phyloP scores from a whole-genome alignment of 2,113 vertebrate genomes.

The Oryzias curvinotus region DNA sequence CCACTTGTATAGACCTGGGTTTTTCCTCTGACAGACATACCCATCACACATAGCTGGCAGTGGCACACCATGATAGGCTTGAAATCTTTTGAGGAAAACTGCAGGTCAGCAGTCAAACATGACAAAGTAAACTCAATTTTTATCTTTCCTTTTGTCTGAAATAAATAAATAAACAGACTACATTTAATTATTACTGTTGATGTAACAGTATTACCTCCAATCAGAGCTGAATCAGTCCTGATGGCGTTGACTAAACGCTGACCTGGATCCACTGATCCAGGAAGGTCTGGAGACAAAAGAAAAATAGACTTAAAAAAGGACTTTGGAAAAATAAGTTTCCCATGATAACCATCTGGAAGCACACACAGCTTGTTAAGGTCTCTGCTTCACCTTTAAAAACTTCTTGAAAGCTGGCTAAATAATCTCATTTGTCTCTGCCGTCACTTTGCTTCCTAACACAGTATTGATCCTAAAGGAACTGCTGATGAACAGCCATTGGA shows the following conservation, averaged over 20 bases:
- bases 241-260: constrained; percentile 87
- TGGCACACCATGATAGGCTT: no score
- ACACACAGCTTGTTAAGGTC: constrained; percentile 30
- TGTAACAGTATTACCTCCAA: constrained; percentile 85
- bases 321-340: not conserved
- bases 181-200: not conserved
- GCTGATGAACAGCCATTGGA: constrained; percentile 35
- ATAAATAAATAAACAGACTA: no score
- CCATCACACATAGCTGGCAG: no score
- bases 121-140: no score
- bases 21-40: no score
- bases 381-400: constrained; percentile 18
- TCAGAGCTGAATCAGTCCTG: constrained; percentile 88
- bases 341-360: constrained; percentile 23
- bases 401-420: constrained; percentile 47
- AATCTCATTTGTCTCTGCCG: constrained; percentile 44
- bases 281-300: constrained; percentile 82
- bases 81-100: no score
- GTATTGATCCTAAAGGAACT: constrained; percentile 53
- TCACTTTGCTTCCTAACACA: constrained; percentile 30
- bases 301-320: not conserved
- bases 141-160: no score
- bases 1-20: no score
- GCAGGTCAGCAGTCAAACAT: no score
- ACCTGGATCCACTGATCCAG: constrained; percentile 85